Evolutionary conservation across 2,888 invertebrate species (phyloP).

Genomic region (Coremacera marginata): DNA sequence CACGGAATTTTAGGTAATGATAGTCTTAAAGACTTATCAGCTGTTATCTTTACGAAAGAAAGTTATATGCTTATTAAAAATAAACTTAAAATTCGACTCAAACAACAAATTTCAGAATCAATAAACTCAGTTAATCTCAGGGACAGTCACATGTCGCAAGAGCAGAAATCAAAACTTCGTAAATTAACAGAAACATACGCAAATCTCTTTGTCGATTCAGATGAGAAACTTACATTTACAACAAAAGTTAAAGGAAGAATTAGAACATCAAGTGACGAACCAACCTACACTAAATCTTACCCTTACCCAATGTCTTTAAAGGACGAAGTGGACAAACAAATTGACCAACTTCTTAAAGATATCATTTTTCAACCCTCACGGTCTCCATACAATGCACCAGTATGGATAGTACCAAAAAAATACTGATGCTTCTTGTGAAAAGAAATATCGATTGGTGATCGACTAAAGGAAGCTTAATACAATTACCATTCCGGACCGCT

Average conservation of each 20-base stretch:
- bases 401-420: constrained; percentile 10
- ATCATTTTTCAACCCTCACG: neutral
- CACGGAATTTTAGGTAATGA: constrained; percentile 41
- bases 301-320: constrained; percentile 34
- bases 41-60: constrained; percentile 29
- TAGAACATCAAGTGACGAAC: constrained; percentile 30
- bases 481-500: neutral
- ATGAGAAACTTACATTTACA: constrained; percentile 34
- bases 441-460: constrained; percentile 36
- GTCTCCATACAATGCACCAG: constrained; percentile 24
- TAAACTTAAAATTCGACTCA: constrained; percentile 19
- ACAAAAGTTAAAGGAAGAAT: constrained; percentile 35
- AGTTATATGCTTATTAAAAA: constrained; percentile 32
- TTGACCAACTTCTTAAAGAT: too few species aligned
- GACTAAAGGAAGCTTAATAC: constrained; percentile 29
- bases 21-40: constrained; percentile 31
- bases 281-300: constrained; percentile 26
- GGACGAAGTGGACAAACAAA: neutral
- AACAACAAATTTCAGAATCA: neutral
- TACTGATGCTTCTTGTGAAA: constrained; percentile 21
- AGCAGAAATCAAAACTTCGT: constrained; percentile 27
- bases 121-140: neutral
- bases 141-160: too few species aligned
- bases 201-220: constrained; percentile 29
- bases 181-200: constrained; percentile 18